These are phyloP conservation scores for Steinernema hermaphroditum DNA, from an alignment of 2,888 invertebrate species.

Conservation along the genomic window DNA sequence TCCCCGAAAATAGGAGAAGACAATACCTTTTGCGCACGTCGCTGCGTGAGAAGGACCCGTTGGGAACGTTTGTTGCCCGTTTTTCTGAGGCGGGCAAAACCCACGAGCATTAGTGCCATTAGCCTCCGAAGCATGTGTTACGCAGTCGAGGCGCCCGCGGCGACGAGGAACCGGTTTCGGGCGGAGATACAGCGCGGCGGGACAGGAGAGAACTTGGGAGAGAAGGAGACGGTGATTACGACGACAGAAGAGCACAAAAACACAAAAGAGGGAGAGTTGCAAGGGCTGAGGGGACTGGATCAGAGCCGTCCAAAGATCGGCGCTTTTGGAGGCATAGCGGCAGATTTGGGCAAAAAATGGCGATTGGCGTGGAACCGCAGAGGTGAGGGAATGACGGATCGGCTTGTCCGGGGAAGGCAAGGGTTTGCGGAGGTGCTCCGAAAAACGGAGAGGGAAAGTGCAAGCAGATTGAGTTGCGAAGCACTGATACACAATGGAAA, in stretches of 20 bases:
- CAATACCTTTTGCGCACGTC: not conserved
- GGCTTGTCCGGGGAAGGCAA: no score
- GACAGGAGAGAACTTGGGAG: conserved; percentile 12
- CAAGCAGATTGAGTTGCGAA: no score
- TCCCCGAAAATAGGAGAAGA: not conserved
- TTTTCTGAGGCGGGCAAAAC: conserved; percentile 24
- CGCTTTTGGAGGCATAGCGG: not conserved
- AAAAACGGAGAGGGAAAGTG: no score
- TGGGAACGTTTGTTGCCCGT: conserved; percentile 24
- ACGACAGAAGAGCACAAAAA: not conserved
- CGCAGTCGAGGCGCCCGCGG: conserved; percentile 22
- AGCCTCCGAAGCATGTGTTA: conserved; percentile 31
- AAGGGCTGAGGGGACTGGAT: conserved; percentile 28
- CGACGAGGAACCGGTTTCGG: conserved; percentile 11
- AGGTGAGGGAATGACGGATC: conserved; percentile 2
- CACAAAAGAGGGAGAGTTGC: not conserved
- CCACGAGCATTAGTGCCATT: conserved; percentile 24
- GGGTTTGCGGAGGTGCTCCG: no score
- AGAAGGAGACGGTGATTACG: not conserved
- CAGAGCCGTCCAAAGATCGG: conserved; percentile 22
- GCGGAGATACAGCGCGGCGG: not conserved
- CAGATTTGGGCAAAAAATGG: conserved; percentile 14
- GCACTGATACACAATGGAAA: no score
- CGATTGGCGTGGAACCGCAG: conserved; percentile 18
- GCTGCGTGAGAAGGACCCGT: not conserved